phyloP scores from a whole-genome alignment of 2,113 vertebrate genomes.

The Perca flavescens region DNA sequence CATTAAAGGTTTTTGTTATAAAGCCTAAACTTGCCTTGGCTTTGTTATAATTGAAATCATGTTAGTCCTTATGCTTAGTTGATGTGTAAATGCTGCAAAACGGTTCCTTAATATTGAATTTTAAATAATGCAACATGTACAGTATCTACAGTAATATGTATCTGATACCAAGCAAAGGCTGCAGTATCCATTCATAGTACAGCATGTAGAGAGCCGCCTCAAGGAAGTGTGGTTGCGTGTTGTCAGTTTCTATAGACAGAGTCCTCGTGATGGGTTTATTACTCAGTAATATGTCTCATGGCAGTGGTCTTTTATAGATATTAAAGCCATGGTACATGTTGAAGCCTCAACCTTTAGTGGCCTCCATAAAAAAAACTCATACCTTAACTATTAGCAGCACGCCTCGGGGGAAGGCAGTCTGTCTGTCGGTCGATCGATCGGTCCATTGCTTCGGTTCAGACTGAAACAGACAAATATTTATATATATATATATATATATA shows the following conservation, averaged over 20 bases:
- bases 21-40: background rate
- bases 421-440: background rate
- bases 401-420: background rate
- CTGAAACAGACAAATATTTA: background rate
- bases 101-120: background rate
- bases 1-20: background rate
- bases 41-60: background rate
- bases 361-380: background rate
- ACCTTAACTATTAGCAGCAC: slow-evolving; percentile 1
- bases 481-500: too few relatives aligned
- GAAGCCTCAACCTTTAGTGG: slow-evolving; percentile 1
- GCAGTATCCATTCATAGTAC: background rate
- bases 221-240: slow-evolving; percentile 38
- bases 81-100: background rate
- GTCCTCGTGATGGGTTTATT: slow-evolving; percentile 33
- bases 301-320: slow-evolving; percentile 15
- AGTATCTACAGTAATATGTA: background rate
- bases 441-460: background rate
- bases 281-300: slow-evolving; percentile 37
- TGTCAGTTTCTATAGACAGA: slow-evolving; percentile 61
- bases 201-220: slow-evolving; percentile 5
- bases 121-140: background rate
- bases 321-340: slow-evolving; percentile 10
- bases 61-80: background rate
- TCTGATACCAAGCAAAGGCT: background rate